phyloP scores from a whole-genome alignment of 2,888 invertebrate genomes.

The Mesoligia furuncula region DNA sequence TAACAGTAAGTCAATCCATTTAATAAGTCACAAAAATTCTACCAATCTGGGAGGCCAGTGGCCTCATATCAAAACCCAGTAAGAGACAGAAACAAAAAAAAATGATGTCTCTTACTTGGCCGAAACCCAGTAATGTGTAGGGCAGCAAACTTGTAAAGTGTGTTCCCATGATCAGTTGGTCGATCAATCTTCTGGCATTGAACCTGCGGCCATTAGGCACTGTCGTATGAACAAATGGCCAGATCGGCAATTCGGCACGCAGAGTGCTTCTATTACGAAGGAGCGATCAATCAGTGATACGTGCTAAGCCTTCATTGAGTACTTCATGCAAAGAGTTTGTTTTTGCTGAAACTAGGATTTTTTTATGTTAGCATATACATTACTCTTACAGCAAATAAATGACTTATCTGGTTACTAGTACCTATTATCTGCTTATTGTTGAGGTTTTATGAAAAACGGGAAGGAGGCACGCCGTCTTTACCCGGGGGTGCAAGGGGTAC shows the following conservation, averaged over 20 bases:
- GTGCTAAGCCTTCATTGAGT: conserved; percentile 25
- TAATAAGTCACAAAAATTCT: too few relatives aligned
- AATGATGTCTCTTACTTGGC: background rate
- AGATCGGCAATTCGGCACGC: conserved; percentile 49
- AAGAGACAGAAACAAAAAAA: background rate
- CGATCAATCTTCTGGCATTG: conserved; percentile 57
- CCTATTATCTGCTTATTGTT: background rate
- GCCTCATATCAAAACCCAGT: background rate
- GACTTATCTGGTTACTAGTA: too few relatives aligned
- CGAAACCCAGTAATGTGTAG: background rate
- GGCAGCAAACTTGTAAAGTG: conserved; percentile 1
- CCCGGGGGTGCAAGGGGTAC: too few relatives aligned
- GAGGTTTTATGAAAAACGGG: conserved; percentile 12
- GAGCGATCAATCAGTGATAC: conserved; percentile 38
- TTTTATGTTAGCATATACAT: background rate
- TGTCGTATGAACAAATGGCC: conserved; percentile 57
- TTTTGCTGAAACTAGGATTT: too few relatives aligned
- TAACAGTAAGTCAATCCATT: background rate
- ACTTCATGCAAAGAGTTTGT: background rate
- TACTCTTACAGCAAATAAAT: conserved; percentile 9
- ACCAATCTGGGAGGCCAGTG: background rate
- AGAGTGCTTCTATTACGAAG: conserved; percentile 21
- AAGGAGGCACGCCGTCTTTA: background rate
- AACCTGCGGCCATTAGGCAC: conserved; percentile 56
- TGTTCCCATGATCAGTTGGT: conserved; percentile 8